Base-by-base conservation (phyloP, 1,140 invertebrate genomes). In the Diorhabda elongata region DNA sequence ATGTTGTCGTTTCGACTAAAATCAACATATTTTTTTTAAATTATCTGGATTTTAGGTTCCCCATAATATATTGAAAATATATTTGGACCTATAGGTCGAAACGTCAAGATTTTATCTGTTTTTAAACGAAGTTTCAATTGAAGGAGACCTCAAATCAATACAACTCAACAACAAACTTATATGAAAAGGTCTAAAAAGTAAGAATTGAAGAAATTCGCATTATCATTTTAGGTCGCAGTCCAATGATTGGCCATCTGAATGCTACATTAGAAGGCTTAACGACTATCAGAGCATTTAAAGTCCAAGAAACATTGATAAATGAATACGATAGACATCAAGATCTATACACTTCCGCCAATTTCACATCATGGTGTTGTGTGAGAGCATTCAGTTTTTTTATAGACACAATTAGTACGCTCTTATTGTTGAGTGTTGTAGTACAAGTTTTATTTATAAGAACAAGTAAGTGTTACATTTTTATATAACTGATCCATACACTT, bases 211-310 rank as follows among this genome's bases (percentile, higher is more conserved):
- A 26, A 26, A 26, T 26, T 26, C 26, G 1, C 26, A 26, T 52
- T 52, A 5, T 6, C 26, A 61, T 66, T 59, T 11, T 56, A 74
- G 73, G 71, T 57, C 79, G 85, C 45, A 85, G 84, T 73, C 90
- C 90, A 8, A 85, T 92, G 0, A 90, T 90, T 74, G 86, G 84
- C 5, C 89, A 91, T 70, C 78, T 92, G 3, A 89, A 85, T 69
- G 84, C 89, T 45, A 86, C 87, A 2, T 73, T 91, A 0, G 85
- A 89, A 78, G 90, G 90, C 6, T 83, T 98, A 43, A 86, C 91
- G 2, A 97, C 95, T 0, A 95, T 98, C 65, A 84, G 96, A 69
- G 93, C 95, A 0, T 95, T 92, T 74, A 84, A 85, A 44, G 90
- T 90, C 0, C 87, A 96, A 79, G 83, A 89, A 71, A 88, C 90